phyloP scores from a whole-genome alignment of 2,797 vertebrate species.

The Lutjanus campechanus region DNA sequence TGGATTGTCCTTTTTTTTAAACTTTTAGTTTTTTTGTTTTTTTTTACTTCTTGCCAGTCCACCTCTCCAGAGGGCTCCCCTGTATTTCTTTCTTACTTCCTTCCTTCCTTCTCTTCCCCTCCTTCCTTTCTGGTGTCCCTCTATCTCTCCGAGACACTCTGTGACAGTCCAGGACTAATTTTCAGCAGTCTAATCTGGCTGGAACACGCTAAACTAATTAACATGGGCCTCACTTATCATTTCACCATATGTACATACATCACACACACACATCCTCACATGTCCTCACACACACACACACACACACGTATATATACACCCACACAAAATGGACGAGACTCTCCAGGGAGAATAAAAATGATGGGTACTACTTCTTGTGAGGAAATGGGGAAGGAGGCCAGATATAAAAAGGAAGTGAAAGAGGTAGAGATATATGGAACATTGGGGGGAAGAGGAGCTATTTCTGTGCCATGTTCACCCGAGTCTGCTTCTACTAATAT shows the following conservation, averaged over 20 bases:
- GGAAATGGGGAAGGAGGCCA: conserved; percentile 81
- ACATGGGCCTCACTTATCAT: conserved; percentile 78
- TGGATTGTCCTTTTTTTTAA: conserved; percentile 40
- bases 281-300: conserved; percentile 14
- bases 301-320: conserved; percentile 5
- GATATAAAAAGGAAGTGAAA: conserved; percentile 72
- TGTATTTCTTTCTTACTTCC: not conserved
- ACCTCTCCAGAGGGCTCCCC: conserved; percentile 20
- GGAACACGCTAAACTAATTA: conserved; percentile 79
- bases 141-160: conserved; percentile 44
- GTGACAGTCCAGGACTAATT: conserved; percentile 69
- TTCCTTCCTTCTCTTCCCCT: not conserved
- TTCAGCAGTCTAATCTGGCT: conserved; percentile 70
- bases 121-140: not conserved
- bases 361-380: conserved; percentile 68
- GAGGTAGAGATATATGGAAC: conserved; percentile 60
- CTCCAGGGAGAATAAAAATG: conserved; percentile 73
- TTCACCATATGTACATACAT: conserved; percentile 72
- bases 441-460: conserved; percentile 54
- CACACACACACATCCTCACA: conserved; percentile 45
- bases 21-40: conserved; percentile 13
- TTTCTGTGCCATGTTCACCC: conserved; percentile 66
- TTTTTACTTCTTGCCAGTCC: conserved; percentile 9
- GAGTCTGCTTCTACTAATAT: conserved; percentile 64
- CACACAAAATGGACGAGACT: conserved; percentile 59